Conservation (phyloP, 35 echinoderm and acorn worm species). For the Hemicentrotus pulcherrimus region DNA sequence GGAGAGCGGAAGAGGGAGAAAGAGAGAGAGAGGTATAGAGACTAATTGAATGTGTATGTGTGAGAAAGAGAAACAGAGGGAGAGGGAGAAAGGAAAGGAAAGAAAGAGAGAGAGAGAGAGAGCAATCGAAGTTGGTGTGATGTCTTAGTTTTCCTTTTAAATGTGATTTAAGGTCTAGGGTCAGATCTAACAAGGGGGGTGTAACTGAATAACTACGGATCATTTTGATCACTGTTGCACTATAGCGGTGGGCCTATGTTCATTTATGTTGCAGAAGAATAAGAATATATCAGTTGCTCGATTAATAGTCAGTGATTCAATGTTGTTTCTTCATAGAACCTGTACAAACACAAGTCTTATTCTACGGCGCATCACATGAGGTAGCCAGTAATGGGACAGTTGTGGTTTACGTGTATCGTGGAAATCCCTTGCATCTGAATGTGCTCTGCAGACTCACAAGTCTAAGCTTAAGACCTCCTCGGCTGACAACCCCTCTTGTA, state of each 20-base stretch:
- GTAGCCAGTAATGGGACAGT: not conserved
- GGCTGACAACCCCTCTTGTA: not conserved
- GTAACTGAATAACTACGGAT: too few relatives aligned
- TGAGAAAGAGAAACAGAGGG: too few relatives aligned
- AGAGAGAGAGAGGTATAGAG: too few relatives aligned
- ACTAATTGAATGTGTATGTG: too few relatives aligned
- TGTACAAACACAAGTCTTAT: not conserved
- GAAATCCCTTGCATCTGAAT: not conserved
- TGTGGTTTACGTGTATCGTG: not conserved
- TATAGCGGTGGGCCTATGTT: not conserved
- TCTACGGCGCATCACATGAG: not conserved
- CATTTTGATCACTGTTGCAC: not conserved
- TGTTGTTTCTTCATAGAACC: not conserved
- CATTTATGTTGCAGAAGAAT: not conserved
- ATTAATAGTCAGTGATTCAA: not conserved
- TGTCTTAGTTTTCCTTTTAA: too few relatives aligned
- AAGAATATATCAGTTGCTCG: not conserved
- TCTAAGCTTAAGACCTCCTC: not conserved
- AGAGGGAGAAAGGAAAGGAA: too few relatives aligned
- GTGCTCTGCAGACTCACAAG: not conserved
- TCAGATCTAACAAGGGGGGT: too few relatives aligned
- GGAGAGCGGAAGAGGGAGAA: too few relatives aligned
- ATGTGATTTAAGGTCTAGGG: too few relatives aligned
- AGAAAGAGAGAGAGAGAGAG: too few relatives aligned
- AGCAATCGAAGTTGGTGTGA: too few relatives aligned